Percentiles rank a stretch among this genome's conserved stretches.
These are phyloP conservation scores for Stegastes partitus DNA, from an alignment of 2,113 vertebrate genomes.

Conservation along the genomic window DNA sequence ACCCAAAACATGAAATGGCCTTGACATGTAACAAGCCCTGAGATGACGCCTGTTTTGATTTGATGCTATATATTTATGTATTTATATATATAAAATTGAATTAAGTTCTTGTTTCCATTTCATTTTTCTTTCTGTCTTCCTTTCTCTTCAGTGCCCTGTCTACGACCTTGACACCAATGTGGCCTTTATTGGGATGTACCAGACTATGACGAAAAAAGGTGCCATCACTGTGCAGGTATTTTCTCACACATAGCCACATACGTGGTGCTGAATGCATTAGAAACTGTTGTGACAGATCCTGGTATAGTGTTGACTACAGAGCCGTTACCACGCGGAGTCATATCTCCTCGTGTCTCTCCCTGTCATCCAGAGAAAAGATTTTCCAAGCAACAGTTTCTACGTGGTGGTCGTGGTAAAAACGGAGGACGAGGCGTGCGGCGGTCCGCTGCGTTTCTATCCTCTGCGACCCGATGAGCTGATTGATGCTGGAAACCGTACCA, in stretches of 20 bases:
- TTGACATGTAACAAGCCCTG: no score
- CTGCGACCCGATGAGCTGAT: slow-evolving; percentile 89
- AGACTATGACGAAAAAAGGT: slow-evolving; percentile 98
- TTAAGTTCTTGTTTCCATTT: background rate
- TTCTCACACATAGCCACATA: background rate
- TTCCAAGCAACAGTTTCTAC: slow-evolving; percentile 95
- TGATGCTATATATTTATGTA: no score
- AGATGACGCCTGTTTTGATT: no score
- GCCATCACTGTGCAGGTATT: slow-evolving; percentile 98
- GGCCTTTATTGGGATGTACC: slow-evolving; percentile 98
- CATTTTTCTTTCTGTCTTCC: background rate
- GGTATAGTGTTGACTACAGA: background rate
- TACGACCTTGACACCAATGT: slow-evolving; percentile 99
- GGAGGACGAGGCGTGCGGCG: slow-evolving; percentile 94
- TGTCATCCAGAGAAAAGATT: slow-evolving; percentile 91
- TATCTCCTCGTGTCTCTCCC: background rate
- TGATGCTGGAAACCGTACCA: slow-evolving; percentile 92
- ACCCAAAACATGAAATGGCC: no score
- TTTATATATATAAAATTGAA: no score
- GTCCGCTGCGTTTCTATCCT: slow-evolving; percentile 91
- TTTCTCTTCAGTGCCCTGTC: slow-evolving; percentile 90
- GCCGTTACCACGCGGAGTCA: background rate
- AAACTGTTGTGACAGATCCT: background rate
- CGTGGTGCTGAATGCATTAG: background rate
- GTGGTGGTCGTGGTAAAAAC: slow-evolving; percentile 99